These are phyloP conservation scores for Microtus ochrogaster DNA, from an alignment of 2,113 vertebrate species.

Conservation along the genomic window DNA sequence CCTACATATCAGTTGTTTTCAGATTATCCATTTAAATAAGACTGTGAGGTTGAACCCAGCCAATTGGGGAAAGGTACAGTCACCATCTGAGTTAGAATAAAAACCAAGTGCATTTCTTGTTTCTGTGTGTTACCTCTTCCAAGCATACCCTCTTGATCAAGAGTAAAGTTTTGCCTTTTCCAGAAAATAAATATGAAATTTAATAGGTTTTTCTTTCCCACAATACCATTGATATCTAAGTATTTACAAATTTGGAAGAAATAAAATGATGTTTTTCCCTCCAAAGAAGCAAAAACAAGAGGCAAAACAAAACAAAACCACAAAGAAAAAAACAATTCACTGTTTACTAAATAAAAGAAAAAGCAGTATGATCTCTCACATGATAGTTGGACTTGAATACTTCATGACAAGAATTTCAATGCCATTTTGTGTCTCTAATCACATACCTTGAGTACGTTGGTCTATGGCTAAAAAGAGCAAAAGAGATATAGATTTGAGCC, in stretches of 20 bases:
- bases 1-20: not conserved
- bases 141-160: not conserved
- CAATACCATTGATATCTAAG: not conserved
- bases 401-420: constrained; percentile 21
- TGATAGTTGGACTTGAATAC: not conserved
- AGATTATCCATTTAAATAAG: not conserved
- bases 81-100: not conserved
- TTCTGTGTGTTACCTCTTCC: not conserved
- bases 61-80: not conserved
- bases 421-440: constrained; percentile 43
- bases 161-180: not conserved
- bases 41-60: not conserved
- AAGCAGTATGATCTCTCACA: constrained; percentile 30
- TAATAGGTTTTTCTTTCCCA: not conserved
- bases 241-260: constrained; percentile 47
- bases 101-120: not conserved
- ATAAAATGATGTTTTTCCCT: constrained; percentile 33
- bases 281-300: constrained; percentile 32
- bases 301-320: not conserved
- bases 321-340: not conserved
- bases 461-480: constrained; percentile 5
- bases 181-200: not conserved
- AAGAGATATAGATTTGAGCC: not conserved
- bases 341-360: constrained; percentile 46
- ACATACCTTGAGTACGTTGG: not conserved